These are phyloP conservation scores for Neosilurus mollespiculum DNA, from an alignment of 2,797 vertebrate genomes.

Conservation along the genomic window DNA sequence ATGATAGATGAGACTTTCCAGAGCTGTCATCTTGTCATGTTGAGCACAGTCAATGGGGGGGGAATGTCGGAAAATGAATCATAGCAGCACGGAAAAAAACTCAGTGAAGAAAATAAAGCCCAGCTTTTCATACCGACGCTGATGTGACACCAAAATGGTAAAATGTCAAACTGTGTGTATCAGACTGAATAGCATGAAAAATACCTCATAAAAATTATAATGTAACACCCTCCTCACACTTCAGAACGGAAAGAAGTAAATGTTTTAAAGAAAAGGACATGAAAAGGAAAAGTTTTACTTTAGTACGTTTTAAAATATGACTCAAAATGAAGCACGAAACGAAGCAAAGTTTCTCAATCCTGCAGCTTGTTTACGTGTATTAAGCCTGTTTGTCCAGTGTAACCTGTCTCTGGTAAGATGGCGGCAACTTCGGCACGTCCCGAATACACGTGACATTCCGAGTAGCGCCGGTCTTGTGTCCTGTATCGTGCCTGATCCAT, in stretches of 20 bases:
- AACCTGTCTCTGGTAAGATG: too few relatives aligned
- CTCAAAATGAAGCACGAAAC: too few relatives aligned
- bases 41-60: background rate
- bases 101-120: background rate
- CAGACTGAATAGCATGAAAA: background rate
- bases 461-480: too few relatives aligned
- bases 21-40: background rate
- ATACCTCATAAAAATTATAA: background rate
- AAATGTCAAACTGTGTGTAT: background rate
- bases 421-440: too few relatives aligned
- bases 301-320: too few relatives aligned
- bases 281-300: too few relatives aligned
- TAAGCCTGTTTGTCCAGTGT: too few relatives aligned
- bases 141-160: background rate
- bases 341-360: too few relatives aligned
- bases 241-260: background rate
- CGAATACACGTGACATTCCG: too few relatives aligned
- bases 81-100: background rate
- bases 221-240: background rate
- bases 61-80: background rate
- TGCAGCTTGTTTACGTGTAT: too few relatives aligned
- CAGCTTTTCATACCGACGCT: background rate
- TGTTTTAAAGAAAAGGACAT: background rate
- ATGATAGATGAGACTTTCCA: slow-evolving; percentile 8
- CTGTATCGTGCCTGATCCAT: too few relatives aligned